These are phyloP conservation scores for Volucella bombylans DNA, from an alignment of 2,888 invertebrate species.

Conservation along the genomic window DNA sequence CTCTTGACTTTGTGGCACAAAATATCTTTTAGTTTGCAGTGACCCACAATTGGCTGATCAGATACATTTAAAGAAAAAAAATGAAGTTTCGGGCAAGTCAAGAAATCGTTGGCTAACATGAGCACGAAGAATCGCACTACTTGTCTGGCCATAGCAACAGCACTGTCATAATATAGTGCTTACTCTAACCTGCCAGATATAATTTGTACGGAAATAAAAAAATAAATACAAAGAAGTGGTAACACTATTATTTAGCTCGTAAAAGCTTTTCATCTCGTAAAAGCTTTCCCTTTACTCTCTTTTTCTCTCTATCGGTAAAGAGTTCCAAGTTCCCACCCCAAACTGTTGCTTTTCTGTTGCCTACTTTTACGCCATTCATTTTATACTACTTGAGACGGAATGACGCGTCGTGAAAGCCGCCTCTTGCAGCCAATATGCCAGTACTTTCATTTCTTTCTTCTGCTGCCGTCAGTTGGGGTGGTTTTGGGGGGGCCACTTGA, in stretches of 20 bases:
- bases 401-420: constrained; percentile 1
- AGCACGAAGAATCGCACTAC: too few species aligned
- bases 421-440: not conserved
- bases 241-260: constrained; percentile 19
- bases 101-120: too few species aligned
- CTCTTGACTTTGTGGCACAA: too few species aligned
- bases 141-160: too few species aligned
- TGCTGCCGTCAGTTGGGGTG: not conserved
- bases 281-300: constrained; percentile 4
- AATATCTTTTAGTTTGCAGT: too few species aligned
- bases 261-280: constrained; percentile 56
- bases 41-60: too few species aligned
- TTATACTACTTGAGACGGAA: constrained; percentile 11
- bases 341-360: constrained; percentile 11
- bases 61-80: too few species aligned
- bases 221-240: constrained; percentile 4
- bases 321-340: not conserved
- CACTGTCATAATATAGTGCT: too few species aligned
- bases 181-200: too few species aligned
- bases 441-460: constrained; percentile 5
- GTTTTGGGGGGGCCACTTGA: not conserved
- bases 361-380: constrained; percentile 19
- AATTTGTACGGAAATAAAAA: not conserved
- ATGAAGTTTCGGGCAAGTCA: too few species aligned
- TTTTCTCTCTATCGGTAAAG: not conserved